Base-by-base conservation (phyloP, 2,888 invertebrate species). In the Malthinus flaveolus region DNA sequence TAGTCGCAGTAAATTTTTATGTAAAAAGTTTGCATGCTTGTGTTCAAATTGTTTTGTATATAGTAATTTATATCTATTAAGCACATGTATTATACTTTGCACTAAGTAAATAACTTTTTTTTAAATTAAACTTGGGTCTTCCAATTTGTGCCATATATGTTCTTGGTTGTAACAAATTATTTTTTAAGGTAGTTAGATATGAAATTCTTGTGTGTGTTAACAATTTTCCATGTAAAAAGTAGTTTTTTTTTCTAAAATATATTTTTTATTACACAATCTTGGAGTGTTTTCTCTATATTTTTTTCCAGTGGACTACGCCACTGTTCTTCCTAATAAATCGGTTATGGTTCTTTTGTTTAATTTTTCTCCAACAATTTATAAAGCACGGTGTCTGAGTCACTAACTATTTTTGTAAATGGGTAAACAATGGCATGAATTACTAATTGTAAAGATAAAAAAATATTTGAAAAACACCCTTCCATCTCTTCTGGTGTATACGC, bases 1-100 rank as follows among this genome's bases (percentile, higher is more conserved):
- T 23, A 23, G 23, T 23, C 5, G 23, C 23, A 23, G 23, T 23
- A 23, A 23, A 23, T 23, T 23, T 23, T 23, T 23, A 23, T 23
- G 23, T 23, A 23, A 23, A 23, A 23, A 23, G 23, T 23, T 23
- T 23, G 23, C 23, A 23, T 23, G 23, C 23, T 23, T 23, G 23
- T 23, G 23, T 23, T 23, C 23, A 23, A 23, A 23, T 23, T 23
- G 23, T 23, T 23, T 23, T 59, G 54, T 54, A 59, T 54, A 59
- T 56, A 56, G 56, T 56, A 56, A 39, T 36, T 50, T 59, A 58
- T 50, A 48, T 53, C 42, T 49, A 34, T 54, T 34, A 49, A 37
- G 53, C 61, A 61, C 61, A 31, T 61, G 57, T 61, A 57, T 57
- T 56, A 57, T 61, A 61, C 35, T 54, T 37, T 44, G 57, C 61